Evolutionary conservation across 2,113 vertebrate species (phyloP).

Genomic region (Polyodon spathula): DNA sequence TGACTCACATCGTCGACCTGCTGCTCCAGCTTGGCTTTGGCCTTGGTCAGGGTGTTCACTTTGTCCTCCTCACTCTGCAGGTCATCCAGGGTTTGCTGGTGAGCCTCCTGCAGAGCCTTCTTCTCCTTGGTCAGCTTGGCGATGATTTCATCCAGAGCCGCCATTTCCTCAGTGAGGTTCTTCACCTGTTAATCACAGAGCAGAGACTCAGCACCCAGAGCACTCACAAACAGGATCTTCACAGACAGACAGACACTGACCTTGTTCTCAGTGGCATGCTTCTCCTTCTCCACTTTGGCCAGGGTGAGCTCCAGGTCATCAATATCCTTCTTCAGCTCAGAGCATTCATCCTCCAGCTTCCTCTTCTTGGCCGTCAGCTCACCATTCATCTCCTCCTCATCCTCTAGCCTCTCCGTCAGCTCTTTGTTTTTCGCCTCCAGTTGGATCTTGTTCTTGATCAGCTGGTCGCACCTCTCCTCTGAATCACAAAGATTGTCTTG

Average conservation of each 20-base stretch:
- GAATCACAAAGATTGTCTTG: constrained; percentile 81
- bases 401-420: constrained; percentile 68
- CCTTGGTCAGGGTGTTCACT: constrained; percentile 75
- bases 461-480: constrained; percentile 78
- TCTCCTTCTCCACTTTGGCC: constrained; percentile 80
- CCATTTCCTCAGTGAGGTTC: constrained; percentile 90
- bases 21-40: constrained; percentile 84
- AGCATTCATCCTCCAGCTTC: constrained; percentile 77
- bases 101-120: constrained; percentile 83
- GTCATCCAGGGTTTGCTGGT: constrained; percentile 87
- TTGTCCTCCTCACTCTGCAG: constrained; percentile 92
- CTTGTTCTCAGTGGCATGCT: constrained; percentile 69
- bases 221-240: constrained; percentile 42
- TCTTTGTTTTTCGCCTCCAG: constrained; percentile 81
- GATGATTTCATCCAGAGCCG: constrained; percentile 80
- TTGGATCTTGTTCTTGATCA: constrained; percentile 85
- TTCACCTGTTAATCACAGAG: constrained; percentile 71
- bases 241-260: constrained; percentile 42
- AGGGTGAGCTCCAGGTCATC: constrained; percentile 63
- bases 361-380: constrained; percentile 86
- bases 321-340: constrained; percentile 66
- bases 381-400: constrained; percentile 80
- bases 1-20: constrained; percentile 83
- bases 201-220: constrained; percentile 61
- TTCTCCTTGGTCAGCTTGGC: constrained; percentile 86